Base-by-base conservation (phyloP, 2,888 invertebrate genomes). In the Argynnis bischoffii region DNA sequence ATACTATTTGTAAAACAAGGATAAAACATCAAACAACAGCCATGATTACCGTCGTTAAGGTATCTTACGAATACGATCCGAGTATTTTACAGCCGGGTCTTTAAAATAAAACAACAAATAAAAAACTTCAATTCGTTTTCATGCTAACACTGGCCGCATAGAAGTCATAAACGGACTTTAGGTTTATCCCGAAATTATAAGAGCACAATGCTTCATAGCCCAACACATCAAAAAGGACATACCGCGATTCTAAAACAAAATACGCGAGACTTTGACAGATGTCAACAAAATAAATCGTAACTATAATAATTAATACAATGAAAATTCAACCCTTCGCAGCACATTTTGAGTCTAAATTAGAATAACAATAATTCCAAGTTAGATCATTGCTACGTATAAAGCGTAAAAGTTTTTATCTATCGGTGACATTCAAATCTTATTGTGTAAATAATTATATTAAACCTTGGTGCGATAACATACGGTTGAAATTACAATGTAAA, bases 371-470 rank as follows among this genome's bases (percentile, higher is more conserved):
- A 54, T 47, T 57, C 47, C 16, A 59, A 75, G 75, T 77, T 84
- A 80, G 71, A 77, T 70, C 75, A 72, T 64, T 67, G 65, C 73
- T 66, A 66, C 71, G 73, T 78, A 80, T 77, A 74, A 77, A 78
- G 79, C 78, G 78, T 86, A 84, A 87, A 90, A 88, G 85, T 87
- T 88, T 88, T 89, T 90, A 89, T 90, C 89, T 87, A 88, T 87
- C 81, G 81, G 81, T 82, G 82, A 79, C 82, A 81, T 83, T 81
- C 80, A 79, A 83, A 80, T 80, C 79, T 79, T 78, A 75, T 75
- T 66, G 57, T 47, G 15, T 21, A 47, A 56, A 69, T 75, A 70
- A 67, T 71, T 56, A 78, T 80, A 76, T 67, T 74, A 72, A 71
- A 77, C 83, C 79, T 70, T 82, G 76, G 73, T 55, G 21, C 11